Conservation (phyloP, 2,113 vertebrate genomes). For the Elephas maximus region DNA sequence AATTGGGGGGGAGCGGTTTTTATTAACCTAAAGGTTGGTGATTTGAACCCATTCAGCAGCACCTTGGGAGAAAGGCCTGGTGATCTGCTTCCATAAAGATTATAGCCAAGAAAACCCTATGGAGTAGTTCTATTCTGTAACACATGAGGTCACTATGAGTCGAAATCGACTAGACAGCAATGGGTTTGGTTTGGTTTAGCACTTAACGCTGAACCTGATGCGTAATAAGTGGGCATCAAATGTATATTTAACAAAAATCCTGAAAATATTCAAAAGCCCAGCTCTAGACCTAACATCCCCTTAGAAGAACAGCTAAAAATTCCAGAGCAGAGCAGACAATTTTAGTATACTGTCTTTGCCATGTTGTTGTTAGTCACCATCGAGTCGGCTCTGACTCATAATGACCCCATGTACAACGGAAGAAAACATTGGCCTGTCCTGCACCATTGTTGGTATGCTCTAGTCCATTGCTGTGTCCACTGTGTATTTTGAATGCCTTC, state of each 20-base stretch:
- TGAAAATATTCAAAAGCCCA: background rate
- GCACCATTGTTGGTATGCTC: background rate
- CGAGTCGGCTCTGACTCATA: background rate
- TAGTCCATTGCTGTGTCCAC: background rate
- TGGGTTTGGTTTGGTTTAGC: background rate
- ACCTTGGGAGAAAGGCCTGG: background rate
- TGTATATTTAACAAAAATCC: background rate
- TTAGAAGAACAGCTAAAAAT: background rate
- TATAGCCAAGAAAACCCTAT: background rate
- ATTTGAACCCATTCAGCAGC: background rate
- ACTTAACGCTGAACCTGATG: background rate
- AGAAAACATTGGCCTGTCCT: background rate
- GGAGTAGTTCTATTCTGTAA: background rate
- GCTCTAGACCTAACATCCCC: background rate
- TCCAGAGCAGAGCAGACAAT: background rate
- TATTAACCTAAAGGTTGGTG: background rate
- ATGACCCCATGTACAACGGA: background rate
- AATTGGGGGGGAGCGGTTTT: no score
- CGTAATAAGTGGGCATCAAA: background rate
- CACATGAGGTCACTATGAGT: no score
- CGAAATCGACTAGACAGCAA: no score
- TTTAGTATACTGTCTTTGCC: background rate
- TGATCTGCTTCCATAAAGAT: background rate
- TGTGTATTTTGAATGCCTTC: background rate
- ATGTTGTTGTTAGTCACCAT: background rate